phyloP scores from a whole-genome alignment of 2,797 vertebrate genomes.

The Chromobotia macracanthus region DNA sequence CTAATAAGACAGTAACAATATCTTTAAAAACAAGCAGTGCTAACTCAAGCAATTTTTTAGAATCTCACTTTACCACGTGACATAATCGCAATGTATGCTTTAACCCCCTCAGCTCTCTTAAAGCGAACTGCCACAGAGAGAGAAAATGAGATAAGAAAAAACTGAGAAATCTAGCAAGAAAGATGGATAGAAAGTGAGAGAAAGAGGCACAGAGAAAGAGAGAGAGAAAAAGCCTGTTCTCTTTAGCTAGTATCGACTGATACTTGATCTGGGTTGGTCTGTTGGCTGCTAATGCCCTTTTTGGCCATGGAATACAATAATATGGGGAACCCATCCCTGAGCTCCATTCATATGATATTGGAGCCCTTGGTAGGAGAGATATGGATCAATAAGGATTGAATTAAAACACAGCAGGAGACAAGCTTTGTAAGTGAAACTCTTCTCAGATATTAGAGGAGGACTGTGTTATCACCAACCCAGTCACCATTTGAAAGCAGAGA shows the following conservation, averaged over 20 bases:
- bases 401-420: slow-evolving; percentile 77
- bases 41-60: slow-evolving; percentile 46
- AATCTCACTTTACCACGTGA: slow-evolving; percentile 51
- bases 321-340: slow-evolving; percentile 68
- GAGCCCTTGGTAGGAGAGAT: slow-evolving; percentile 79
- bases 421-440: slow-evolving; percentile 64
- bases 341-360: slow-evolving; percentile 79
- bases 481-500: slow-evolving; percentile 33
- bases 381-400: slow-evolving; percentile 78
- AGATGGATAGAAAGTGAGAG: slow-evolving; percentile 35
- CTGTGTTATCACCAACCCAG: slow-evolving; percentile 44
- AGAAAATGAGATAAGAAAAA: slow-evolving; percentile 32
- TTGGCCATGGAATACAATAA: slow-evolving; percentile 79
- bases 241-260: slow-evolving; percentile 75
- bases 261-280: slow-evolving; percentile 77
- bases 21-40: slow-evolving; percentile 64
- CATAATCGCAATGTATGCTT: slow-evolving; percentile 51
- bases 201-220: slow-evolving; percentile 36
- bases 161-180: not conserved
- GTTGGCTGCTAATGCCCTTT: slow-evolving; percentile 79
- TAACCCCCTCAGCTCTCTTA: slow-evolving; percentile 34
- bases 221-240: slow-evolving; percentile 60
- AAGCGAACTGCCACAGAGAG: slow-evolving; percentile 31
- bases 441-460: slow-evolving; percentile 61
- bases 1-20: slow-evolving; percentile 70